Percentiles rank a stretch among this genome's conserved stretches.
phyloP scores from a whole-genome alignment of 2,888 invertebrate species.

The Lithophane leautieri region DNA sequence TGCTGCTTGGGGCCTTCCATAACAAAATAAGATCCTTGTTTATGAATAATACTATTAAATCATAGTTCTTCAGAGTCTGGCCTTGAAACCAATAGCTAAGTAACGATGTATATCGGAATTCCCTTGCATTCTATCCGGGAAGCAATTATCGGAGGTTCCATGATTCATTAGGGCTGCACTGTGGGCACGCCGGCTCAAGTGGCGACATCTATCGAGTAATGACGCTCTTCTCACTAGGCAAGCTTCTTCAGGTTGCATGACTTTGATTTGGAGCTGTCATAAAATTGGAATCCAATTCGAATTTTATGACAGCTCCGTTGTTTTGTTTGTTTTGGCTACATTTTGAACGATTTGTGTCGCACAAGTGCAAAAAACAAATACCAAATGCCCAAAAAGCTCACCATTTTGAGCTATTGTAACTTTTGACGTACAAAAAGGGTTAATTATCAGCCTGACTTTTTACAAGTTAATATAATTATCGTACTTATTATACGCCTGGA shows the following conservation, averaged over 20 bases:
- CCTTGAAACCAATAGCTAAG: slow-evolving; percentile 11
- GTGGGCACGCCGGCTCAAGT: slow-evolving; percentile 23
- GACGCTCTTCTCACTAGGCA: slow-evolving; percentile 41
- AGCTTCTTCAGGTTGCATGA: slow-evolving; percentile 15
- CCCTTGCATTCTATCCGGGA: slow-evolving; percentile 24
- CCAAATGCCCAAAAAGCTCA: background rate
- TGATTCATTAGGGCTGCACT: slow-evolving; percentile 45
- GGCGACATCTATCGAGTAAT: slow-evolving; percentile 42
- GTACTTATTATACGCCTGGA: background rate
- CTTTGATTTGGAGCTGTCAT: slow-evolving; percentile 7
- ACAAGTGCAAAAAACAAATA: background rate
- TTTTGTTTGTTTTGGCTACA: background rate
- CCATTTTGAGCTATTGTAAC: background rate
- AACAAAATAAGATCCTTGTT: background rate
- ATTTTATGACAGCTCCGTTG: too few relatives aligned
- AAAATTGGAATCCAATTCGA: background rate
- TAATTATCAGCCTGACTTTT: background rate
- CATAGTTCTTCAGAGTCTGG: background rate
- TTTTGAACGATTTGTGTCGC: background rate
- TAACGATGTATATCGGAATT: slow-evolving; percentile 38
- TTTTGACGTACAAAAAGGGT: background rate
- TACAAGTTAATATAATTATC: background rate
- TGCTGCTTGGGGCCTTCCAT: background rate
- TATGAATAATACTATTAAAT: background rate
- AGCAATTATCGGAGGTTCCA: slow-evolving; percentile 49